These are phyloP conservation scores for Platerodrilus igneus DNA, from an alignment of 2,888 invertebrate species.

Conservation along the genomic window DNA sequence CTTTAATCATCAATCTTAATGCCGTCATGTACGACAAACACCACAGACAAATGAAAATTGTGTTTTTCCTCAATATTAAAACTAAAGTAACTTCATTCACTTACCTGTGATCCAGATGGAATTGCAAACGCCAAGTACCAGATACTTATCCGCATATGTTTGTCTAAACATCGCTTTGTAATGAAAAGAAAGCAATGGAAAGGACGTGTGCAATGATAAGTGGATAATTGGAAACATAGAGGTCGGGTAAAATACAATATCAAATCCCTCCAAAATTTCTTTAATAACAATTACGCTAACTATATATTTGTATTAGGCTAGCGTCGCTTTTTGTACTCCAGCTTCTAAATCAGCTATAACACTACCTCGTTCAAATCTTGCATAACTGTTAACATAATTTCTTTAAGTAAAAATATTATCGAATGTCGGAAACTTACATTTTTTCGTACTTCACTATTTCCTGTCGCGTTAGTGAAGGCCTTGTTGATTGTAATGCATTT, in stretches of 20 bases:
- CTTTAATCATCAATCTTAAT: too few species aligned
- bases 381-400: conserved; percentile 44
- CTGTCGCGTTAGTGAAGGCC: conserved; percentile 67
- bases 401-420: conserved; percentile 43
- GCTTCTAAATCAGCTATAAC: conserved; percentile 34
- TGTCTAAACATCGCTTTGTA: conserved; percentile 30
- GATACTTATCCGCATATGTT: too few species aligned
- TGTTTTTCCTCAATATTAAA: too few species aligned
- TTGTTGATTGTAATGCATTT: conserved; percentile 63
- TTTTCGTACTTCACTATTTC: conserved; percentile 69
- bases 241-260: conserved; percentile 2
- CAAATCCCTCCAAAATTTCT: conserved; percentile 1
- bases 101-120: too few species aligned
- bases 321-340: conserved; percentile 39
- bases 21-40: too few species aligned
- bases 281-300: conserved; percentile 2
- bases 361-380: conserved; percentile 38
- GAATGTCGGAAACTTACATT: conserved; percentile 61
- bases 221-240: conserved; percentile 27
- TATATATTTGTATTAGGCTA: conserved; percentile 34
- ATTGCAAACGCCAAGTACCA: too few species aligned
- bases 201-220: conserved; percentile 31
- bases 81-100: too few species aligned
- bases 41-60: too few species aligned
- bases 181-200: conserved; percentile 33